Evolutionary conservation across 2,797 vertebrate genomes (phyloP), one percentile per base, ranked within the genome.

Genomic region (Scolopax bukidnonensis): DNA sequence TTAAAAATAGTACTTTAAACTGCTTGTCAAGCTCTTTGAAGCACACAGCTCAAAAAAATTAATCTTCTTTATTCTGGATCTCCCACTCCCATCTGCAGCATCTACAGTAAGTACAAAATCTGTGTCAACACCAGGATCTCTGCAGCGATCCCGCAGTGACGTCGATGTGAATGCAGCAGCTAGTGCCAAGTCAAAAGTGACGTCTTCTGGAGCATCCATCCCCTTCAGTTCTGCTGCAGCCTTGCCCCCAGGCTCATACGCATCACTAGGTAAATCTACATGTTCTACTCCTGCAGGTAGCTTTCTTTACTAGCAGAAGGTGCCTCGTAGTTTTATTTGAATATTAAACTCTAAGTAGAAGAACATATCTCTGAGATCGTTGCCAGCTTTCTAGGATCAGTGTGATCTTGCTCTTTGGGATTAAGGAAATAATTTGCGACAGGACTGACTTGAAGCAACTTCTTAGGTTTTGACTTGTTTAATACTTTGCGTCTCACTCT

Each of bases 101-200:
- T 99, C 99, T 95, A 98, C 99, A 89, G 98, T 99, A 93, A 98
- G 98, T 96, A 97, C 98, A 96, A 98, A 99, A 96, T 98, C 98
- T n/a, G 96, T 98, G 36, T 97, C 98, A 30, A 98, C 98, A 3
- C 98, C 99, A 2, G 98, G 99, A 73, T 98, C 99, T 71, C 99
- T 99, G 63, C 99, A 99, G 96, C 99, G 99, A 23, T 99, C 99
- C 93, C 99, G 99, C 57, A 99, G 99, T 25, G 99, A 99, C 96
- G 98, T 99, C 15, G 99, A 99, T 2, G 99, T 99, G 68, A 99
- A 99, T 10, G 99, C 99, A 21, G 99, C 99, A 60, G 98, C 99
- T 97, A 99, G 96, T 94, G 98, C 99, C 98, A 99, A 99, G 98
- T 99, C 99, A 24, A 99, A 99, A 93, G 98, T 99, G 95, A 98